phyloP scores from a whole-genome alignment of 2,797 vertebrate genomes.

The Thaleichthys pacificus region DNA sequence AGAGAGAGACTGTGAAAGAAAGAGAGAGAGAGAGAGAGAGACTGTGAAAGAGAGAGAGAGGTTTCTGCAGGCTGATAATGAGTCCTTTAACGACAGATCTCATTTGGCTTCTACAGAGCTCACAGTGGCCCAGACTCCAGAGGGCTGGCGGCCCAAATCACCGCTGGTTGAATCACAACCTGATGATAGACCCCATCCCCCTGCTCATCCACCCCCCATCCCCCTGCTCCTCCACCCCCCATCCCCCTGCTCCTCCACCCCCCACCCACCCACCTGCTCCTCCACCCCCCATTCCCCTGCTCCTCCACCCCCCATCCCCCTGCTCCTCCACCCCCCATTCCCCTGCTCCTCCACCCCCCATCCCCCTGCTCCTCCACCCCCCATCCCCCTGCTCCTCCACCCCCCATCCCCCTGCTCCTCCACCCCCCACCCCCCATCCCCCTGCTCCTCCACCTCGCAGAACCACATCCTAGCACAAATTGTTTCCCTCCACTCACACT shows the following conservation, averaged over 20 bases:
- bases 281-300: neutral
- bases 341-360: neutral
- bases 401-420: too few relatives aligned
- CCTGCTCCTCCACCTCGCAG: constrained; percentile 27
- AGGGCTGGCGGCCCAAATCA: constrained; percentile 53
- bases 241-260: too few relatives aligned
- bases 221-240: too few relatives aligned
- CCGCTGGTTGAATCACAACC: constrained; percentile 46
- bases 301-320: neutral
- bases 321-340: neutral
- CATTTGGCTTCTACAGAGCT: constrained; percentile 59
- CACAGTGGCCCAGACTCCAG: constrained; percentile 33
- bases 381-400: too few relatives aligned
- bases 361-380: constrained; percentile 35
- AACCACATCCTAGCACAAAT: constrained; percentile 42
- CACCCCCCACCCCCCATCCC: neutral
- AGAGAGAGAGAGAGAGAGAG: neutral
- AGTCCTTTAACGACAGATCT: constrained; percentile 68
- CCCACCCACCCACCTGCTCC: neutral
- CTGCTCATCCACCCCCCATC: neutral
- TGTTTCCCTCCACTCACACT: constrained; percentile 45
- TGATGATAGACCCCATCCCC: constrained; percentile 34
- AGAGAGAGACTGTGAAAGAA: neutral
- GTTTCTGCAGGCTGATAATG: constrained; percentile 58
- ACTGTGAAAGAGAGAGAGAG: constrained; percentile 11